These are phyloP conservation scores for Fopius arisanus DNA, from an alignment of 1,140 invertebrate genomes.

Conservation along the genomic window DNA sequence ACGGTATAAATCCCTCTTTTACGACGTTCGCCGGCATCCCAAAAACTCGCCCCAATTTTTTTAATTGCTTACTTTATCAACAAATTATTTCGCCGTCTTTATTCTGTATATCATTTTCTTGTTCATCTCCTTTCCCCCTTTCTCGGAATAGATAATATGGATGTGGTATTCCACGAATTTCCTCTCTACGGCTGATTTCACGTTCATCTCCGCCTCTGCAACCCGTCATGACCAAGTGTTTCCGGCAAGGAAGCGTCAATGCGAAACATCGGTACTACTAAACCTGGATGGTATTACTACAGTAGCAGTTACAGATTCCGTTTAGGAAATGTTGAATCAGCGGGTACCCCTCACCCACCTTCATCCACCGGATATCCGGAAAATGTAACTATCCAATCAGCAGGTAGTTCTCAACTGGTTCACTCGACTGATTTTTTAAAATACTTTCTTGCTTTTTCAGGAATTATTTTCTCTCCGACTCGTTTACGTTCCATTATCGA, in stretches of 20 bases:
- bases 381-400: slow-evolving; percentile 28
- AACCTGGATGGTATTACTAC: slow-evolving; percentile 22
- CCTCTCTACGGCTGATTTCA: slow-evolving; percentile 12
- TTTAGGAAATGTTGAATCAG: slow-evolving; percentile 34
- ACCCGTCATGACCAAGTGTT: slow-evolving; percentile 38
- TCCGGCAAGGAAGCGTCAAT: slow-evolving; percentile 41
- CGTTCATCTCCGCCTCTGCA: slow-evolving; percentile 9
- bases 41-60: neutral
- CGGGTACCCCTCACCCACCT: neutral
- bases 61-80: neutral
- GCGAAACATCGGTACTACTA: slow-evolving; percentile 22
- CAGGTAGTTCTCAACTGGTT: slow-evolving; percentile 15
- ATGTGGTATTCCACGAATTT: neutral
- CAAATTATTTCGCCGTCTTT: neutral
- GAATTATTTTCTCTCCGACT: neutral
- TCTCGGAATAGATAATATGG: neutral
- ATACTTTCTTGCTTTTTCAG: neutral
- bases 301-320: slow-evolving; percentile 19
- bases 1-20: neutral
- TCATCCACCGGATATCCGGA: slow-evolving; percentile 21
- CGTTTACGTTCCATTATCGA: neutral
- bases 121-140: too few relatives aligned
- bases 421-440: neutral
- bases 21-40: neutral
- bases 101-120: neutral